Conservation (phyloP, 1,140 invertebrate species). For the Acromyrmex charruanus region DNA sequence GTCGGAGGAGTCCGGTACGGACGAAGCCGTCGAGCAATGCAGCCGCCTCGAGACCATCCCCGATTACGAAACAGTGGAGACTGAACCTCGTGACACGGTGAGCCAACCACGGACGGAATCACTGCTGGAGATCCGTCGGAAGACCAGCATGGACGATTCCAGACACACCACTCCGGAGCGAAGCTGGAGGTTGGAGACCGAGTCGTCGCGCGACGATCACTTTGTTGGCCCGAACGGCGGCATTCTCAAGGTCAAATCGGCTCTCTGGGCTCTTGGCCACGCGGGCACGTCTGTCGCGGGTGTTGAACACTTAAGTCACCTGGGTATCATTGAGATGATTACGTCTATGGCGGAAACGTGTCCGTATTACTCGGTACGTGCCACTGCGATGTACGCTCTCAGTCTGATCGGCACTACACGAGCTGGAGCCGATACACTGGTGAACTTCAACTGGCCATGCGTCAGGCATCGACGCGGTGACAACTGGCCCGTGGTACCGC, state of each 20-base stretch:
- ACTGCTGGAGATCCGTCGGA: conserved; percentile 78
- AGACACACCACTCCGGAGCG: conserved; percentile 82
- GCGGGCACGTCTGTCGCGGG: conserved; percentile 92
- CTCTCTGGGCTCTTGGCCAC: conserved; percentile 96
- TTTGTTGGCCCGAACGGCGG: conserved; percentile 82
- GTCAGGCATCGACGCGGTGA: conserved; percentile 93
- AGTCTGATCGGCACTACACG: conserved; percentile 94
- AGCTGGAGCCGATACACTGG: conserved; percentile 92
- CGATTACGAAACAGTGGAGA: conserved; percentile 82
- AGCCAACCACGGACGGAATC: conserved; percentile 75
- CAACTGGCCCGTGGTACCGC: conserved; percentile 92
- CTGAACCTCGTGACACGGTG: conserved; percentile 71
- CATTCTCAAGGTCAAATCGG: conserved; percentile 93
- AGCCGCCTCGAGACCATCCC: conserved; percentile 84
- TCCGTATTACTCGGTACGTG: conserved; percentile 94
- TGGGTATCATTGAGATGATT: conserved; percentile 88
- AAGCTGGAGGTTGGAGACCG: conserved; percentile 78
- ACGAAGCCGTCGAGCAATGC: conserved; percentile 74
- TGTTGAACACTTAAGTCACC: conserved; percentile 90
- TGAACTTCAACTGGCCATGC: conserved; percentile 92
- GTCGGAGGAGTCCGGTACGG: conserved; percentile 75
- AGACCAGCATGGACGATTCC: conserved; percentile 83
- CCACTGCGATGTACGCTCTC: conserved; percentile 95
- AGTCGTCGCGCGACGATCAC: conserved; percentile 72
- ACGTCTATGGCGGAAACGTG: conserved; percentile 92